phyloP scores from a whole-genome alignment of 2,888 invertebrate genomes.

The Sinohyriopsis cumingii region DNA sequence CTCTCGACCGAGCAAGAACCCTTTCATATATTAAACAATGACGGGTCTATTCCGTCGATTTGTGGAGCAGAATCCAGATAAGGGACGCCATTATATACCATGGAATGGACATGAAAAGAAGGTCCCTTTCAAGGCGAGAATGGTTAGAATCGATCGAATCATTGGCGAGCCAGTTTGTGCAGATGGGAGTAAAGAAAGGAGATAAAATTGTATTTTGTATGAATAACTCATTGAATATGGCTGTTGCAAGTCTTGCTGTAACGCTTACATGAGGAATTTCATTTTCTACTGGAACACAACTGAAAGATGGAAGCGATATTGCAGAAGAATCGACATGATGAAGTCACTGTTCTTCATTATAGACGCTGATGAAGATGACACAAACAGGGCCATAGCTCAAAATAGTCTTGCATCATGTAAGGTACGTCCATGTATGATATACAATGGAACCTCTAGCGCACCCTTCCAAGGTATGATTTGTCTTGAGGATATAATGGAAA shows the following conservation, averaged over 20 bases:
- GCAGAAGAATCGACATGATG: constrained; percentile 3
- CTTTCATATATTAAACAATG: constrained; percentile 26
- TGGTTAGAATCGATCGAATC: constrained; percentile 9
- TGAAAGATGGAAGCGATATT: constrained; percentile 35
- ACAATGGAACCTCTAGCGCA: no score
- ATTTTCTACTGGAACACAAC: constrained; percentile 12
- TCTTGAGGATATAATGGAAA: no score
- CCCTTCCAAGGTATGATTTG: no score
- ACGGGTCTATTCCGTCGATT: constrained; percentile 20
- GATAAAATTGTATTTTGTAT: constrained; percentile 21
- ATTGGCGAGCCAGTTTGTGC: constrained; percentile 17
- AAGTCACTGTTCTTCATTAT: constrained; percentile 16
- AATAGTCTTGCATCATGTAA: constrained; percentile 1
- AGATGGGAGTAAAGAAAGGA: constrained; percentile 23
- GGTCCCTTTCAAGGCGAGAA: constrained; percentile 15
- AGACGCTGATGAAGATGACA: constrained; percentile 12
- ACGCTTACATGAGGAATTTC: constrained; percentile 24
- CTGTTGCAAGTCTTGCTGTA: constrained; percentile 11
- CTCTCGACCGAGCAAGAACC: constrained; percentile 2
- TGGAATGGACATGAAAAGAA: constrained; percentile 8
- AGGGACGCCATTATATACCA: constrained; percentile 31
- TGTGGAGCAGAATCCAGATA: constrained; percentile 20
- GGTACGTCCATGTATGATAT: no score
- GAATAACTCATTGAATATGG: constrained; percentile 27
- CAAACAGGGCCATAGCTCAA: constrained; percentile 21